Base-by-base conservation (phyloP, 2,797 vertebrate species). In the Catamblyrhynchus diadema region DNA sequence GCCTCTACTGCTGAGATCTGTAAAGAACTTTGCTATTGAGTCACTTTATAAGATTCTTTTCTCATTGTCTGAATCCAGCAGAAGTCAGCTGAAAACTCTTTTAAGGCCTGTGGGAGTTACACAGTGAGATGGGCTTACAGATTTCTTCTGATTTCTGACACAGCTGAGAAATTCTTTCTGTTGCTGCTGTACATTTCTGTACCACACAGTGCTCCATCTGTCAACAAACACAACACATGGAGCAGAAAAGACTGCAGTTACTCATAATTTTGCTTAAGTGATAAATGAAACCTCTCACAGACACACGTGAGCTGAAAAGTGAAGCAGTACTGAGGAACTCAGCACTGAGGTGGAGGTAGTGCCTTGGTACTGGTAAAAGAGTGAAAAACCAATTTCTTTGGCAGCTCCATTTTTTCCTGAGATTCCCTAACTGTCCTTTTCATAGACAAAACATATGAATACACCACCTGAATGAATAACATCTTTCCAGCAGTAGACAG, bases 321-420 rank as follows among this genome's bases (percentile, higher is more conserved):
- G 64, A 32, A 35, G 67, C 7, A 50, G 21, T 4, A 32, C 27
- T 0, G 0, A 51, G 25, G 17, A 30, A 22, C 37, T n/a, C 8
- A 14, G 35, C 47, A 32, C 47, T 41, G 2, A 44, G 44, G 27
- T 41, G 21, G 15, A 62, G 48, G 28, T 35, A 32, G 23, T 6
- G 48, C 42, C 70, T 56, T 28, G 11, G 57, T 32, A 23, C 22
- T 16, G 44, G 66, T 21, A 27, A 33, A 64, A 50, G 66, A 54
- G 33, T 20, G 9, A 45, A 80, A 83, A 64, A 20, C 0, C 14
- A 27, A 7, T 30, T 79, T 59, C 8, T 79, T 22, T 28, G 32
- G 33, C 71, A 88, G 48, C 37, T 66, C 62, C 10, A 22, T 6
- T 48, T 78, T 78, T 32, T 35, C 11, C 47, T 53, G 45, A 41